Evolutionary conservation across 2,797 vertebrate species (phyloP).

Genomic region (Gallinago stenura): DNA sequence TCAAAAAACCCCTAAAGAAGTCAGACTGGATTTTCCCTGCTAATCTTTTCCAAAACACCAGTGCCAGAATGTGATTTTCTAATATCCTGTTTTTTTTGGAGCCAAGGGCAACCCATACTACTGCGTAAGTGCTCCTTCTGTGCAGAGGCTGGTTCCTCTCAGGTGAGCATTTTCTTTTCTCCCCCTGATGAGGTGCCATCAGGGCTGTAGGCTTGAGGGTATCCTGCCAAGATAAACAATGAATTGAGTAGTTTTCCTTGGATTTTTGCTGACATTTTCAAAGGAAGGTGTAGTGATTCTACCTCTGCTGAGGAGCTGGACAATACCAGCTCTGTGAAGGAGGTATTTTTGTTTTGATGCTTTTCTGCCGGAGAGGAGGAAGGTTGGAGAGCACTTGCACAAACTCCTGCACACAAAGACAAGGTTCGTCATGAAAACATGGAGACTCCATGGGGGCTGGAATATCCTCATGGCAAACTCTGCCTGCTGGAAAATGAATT

Average conservation of each 20-base stretch:
- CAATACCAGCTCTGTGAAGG: background rate
- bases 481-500: background rate
- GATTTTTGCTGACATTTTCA: background rate
- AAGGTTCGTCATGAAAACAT: background rate
- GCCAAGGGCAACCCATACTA: background rate
- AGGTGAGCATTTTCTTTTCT: background rate
- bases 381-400: background rate
- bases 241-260: background rate
- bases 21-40: background rate
- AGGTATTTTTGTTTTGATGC: background rate
- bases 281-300: background rate
- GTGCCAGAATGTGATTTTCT: background rate
- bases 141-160: rapidly evolving
- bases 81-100: background rate
- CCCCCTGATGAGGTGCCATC: rapidly evolving
- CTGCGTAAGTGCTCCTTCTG: background rate
- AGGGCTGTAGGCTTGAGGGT: background rate
- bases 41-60: background rate
- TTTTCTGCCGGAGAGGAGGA: background rate
- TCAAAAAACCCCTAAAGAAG: background rate
- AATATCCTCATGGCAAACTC: background rate
- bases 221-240: background rate
- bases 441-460: background rate
- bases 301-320: background rate
- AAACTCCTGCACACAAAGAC: background rate